Evolutionary conservation across 2,797 vertebrate genomes (phyloP).

Genomic region (Chiroxiphia lanceolata): DNA sequence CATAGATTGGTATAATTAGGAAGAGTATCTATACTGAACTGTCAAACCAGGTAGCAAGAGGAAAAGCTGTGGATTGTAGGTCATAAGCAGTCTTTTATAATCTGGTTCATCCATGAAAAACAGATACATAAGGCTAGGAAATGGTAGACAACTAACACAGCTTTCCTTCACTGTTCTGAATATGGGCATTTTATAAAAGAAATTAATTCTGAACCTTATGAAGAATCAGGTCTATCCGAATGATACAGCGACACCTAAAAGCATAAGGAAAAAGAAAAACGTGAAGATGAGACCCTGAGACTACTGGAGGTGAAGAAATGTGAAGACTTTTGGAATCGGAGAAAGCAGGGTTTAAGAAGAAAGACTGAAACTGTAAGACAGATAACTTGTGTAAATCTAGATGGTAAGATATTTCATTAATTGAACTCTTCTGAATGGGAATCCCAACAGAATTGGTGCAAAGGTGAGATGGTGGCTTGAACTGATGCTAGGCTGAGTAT

Average conservation of each 20-base stretch:
- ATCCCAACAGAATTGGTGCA: neutral
- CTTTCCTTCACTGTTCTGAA: neutral
- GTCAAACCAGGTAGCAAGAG: neutral
- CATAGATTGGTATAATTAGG: neutral
- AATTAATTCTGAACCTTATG: neutral
- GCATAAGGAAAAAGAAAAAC: neutral
- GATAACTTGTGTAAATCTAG: neutral
- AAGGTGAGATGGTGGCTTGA: neutral
- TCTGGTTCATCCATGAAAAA: neutral
- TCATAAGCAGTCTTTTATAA: neutral
- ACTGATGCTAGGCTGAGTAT: neutral
- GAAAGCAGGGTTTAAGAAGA: neutral
- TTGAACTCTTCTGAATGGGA: neutral
- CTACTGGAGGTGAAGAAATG: neutral
- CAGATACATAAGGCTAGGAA: neutral
- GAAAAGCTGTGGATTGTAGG: neutral
- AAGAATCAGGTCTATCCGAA: neutral
- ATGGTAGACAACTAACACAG: accelerated
- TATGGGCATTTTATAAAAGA: neutral
- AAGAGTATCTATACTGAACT: neutral
- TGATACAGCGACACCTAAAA: neutral
- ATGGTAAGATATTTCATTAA: neutral
- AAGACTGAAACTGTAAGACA: neutral
- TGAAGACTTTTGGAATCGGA: neutral
- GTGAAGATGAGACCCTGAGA: accelerated